Percentiles rank a stretch among this genome's conserved stretches.
These are phyloP conservation scores for Glossophaga mutica DNA, from an alignment of 2,797 vertebrate genomes.

Conservation along the genomic window DNA sequence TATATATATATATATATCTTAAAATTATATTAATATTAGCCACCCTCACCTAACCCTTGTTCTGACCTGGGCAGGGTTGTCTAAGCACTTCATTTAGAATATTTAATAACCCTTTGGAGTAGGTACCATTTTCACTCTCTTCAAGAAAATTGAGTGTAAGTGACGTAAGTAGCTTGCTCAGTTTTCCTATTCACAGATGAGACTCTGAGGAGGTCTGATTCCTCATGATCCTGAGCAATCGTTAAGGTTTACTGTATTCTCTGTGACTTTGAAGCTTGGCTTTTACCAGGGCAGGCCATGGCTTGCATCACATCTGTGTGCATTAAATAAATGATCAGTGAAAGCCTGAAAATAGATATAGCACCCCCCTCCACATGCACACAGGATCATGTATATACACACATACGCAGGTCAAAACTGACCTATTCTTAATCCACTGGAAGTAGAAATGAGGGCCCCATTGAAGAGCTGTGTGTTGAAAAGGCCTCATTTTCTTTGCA, in stretches of 20 bases:
- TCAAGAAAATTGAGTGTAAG: neutral
- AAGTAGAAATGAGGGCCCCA: accelerated
- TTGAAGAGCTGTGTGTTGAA: neutral
- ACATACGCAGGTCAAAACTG: neutral
- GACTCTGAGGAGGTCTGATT: neutral
- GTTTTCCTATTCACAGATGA: neutral
- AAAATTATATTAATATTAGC: neutral
- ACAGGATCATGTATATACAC: accelerated
- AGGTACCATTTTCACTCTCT: neutral
- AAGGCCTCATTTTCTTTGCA: neutral
- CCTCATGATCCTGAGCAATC: neutral
- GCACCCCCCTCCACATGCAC: accelerated
- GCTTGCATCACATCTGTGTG: neutral
- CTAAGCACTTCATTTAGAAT: neutral
- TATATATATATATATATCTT: neutral
- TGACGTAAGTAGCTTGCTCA: neutral
- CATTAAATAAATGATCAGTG: neutral
- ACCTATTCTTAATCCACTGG: neutral
- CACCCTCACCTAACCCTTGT: neutral
- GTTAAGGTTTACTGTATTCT: neutral
- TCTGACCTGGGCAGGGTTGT: neutral
- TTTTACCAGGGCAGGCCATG: neutral
- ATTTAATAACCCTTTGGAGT: neutral
- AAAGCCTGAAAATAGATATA: neutral
- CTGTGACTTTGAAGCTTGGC: neutral